Base-by-base conservation (phyloP, 2,888 invertebrate genomes). In the Caenorhabditis zanzibari region DNA sequence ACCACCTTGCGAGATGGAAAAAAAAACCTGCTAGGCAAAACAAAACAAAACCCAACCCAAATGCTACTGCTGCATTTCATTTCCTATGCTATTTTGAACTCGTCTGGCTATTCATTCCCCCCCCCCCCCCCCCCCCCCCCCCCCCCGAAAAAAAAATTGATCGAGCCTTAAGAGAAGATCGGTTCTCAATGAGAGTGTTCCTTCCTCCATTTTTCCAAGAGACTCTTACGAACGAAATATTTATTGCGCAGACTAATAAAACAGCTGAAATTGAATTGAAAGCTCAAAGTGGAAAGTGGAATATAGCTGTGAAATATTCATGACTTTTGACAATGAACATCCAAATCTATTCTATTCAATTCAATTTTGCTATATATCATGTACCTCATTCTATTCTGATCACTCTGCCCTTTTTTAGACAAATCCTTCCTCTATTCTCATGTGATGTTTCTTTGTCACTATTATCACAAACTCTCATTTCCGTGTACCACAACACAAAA, bases 31-130 rank as follows among this genome's bases (percentile, higher is more conserved):
- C n/a, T 41, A 22, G 22, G 24, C 24, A 14, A 41, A 41, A 26
- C 26, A 54, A 54, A 52, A 52, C 19, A 47, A 52, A 52, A 52
- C 52, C 49, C 19, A 52, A 19, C 32, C 59, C 16, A 32, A n/a
- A n/a, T n/a, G n/a, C n/a, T 19, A 2, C 6, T n/a, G 9, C 4
- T 35, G 38, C 35, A 38, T 61, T 54, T 7, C 14, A 52, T 47
- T 54, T 24, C 16, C 63, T 16, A 16, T 26, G 47, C 54, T 68
- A 32, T 68, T 68, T 54, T 54, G 68, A 35, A 68, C 68, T 54
- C 54, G 32, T 38, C 52, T 19, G 19, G 38, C 66, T 47, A 68
- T 52, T 68, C 52, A 54, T 54, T 32, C 64, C n/a, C 47, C n/a
- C n/a, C n/a, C n/a, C n/a, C n/a, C n/a, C n/a, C n/a, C n/a, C n/a